phyloP scores from a whole-genome alignment of 2,113 vertebrate species.

The Poecile atricapillus region DNA sequence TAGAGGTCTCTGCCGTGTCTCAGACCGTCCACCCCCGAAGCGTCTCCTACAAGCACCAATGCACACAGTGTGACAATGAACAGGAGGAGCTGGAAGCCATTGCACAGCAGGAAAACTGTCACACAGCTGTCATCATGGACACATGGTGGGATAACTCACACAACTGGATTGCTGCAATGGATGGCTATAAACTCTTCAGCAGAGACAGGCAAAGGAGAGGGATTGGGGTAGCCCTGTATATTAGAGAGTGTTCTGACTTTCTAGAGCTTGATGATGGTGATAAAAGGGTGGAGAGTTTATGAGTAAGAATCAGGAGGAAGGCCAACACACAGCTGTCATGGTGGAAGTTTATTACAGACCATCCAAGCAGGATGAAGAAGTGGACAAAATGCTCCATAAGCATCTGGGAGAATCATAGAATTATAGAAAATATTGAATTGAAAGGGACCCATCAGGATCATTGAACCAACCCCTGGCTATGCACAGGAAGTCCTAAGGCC shows the following conservation, averaged over 20 bases:
- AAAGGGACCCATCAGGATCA: neutral
- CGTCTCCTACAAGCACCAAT: no score
- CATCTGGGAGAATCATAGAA: neutral
- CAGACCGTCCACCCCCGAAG: no score
- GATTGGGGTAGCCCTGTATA: rapidly evolving
- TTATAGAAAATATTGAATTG: neutral
- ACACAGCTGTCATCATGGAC: neutral
- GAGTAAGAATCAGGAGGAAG: neutral
- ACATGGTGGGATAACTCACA: neutral
- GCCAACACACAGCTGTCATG: neutral
- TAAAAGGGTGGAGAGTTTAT: neutral
- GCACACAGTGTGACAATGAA: neutral
- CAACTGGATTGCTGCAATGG: neutral
- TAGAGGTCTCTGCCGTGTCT: no score
- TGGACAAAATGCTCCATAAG: neutral
- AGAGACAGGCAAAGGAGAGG: neutral
- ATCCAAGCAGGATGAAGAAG: neutral
- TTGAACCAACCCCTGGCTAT: neutral
- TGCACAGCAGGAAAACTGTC: neutral
- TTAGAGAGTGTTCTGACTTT: neutral
- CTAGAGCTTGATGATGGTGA: neutral
- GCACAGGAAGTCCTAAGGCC: neutral
- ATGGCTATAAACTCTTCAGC: neutral
- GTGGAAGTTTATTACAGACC: neutral
- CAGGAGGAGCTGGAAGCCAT: neutral